A percentile compares a stretch with the other conserved stretches of the same genome.
phyloP scores from a whole-genome alignment of 2,888 invertebrate species.

The Gnatocerus cornutus region DNA sequence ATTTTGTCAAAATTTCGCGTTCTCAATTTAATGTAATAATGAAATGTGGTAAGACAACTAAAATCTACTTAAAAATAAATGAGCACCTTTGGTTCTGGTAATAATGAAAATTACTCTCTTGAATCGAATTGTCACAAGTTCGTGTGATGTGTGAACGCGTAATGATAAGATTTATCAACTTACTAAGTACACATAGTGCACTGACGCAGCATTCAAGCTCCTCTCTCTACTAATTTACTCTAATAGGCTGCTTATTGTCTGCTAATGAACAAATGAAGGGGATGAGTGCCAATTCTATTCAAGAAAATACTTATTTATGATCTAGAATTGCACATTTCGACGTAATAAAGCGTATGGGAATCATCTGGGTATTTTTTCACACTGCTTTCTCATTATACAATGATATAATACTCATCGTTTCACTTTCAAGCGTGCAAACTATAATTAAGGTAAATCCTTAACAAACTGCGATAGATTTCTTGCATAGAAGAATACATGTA shows the following conservation, averaged over 20 bases:
- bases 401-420: conserved; percentile 53
- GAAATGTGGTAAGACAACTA: conserved; percentile 52
- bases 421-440: conserved; percentile 51
- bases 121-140: conserved; percentile 33
- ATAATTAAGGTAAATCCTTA: conserved; percentile 45
- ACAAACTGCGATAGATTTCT: conserved; percentile 33
- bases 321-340: conserved; percentile 59
- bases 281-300: conserved; percentile 48
- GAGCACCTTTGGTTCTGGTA: conserved; percentile 69
- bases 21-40: conserved; percentile 51
- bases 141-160: conserved; percentile 2
- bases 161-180: conserved; percentile 7
- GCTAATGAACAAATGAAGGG: conserved; percentile 17
- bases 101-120: conserved; percentile 49
- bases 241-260: conserved; percentile 26
- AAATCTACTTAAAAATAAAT: conserved; percentile 63
- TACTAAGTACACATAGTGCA: conserved; percentile 12
- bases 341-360: conserved; percentile 58
- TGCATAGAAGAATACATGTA: conserved; percentile 40
- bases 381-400: conserved; percentile 55
- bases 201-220: conserved; percentile 15
- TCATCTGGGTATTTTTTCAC: conserved; percentile 52
- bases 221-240: conserved; percentile 27
- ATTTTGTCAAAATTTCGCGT: conserved; percentile 6
- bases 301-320: conserved; percentile 52